Evolutionary conservation across 2,888 invertebrate species (phyloP).

Genomic region (Idaea dimidiata): DNA sequence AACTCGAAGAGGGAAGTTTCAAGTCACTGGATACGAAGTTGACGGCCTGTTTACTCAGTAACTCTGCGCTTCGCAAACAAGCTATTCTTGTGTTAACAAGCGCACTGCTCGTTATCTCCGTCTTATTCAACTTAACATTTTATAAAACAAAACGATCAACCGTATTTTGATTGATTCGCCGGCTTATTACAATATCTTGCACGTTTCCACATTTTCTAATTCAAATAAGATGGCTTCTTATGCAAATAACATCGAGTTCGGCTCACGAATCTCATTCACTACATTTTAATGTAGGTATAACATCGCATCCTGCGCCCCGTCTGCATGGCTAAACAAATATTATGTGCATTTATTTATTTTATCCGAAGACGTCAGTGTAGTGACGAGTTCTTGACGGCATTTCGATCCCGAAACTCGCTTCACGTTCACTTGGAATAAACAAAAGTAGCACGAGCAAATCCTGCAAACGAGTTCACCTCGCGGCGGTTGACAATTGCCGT

Average conservation of each 20-base stretch:
- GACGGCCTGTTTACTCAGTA: conserved; percentile 37
- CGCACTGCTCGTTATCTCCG: conserved; percentile 36
- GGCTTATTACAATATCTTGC: conserved; percentile 33
- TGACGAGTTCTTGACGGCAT: conserved; percentile 43
- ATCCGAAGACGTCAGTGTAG: conserved; percentile 44
- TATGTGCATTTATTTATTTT: conserved; percentile 75
- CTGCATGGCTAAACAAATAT: conserved; percentile 69
- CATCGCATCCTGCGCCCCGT: conserved; percentile 37
- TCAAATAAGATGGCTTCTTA: conserved; percentile 59
- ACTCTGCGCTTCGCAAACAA: conserved; percentile 42
- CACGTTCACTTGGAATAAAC: conserved; percentile 45
- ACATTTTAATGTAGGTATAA: conserved; percentile 42
- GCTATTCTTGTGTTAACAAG: conserved; percentile 61
- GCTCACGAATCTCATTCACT: conserved; percentile 41
- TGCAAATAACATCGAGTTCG: conserved; percentile 52
- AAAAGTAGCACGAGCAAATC: conserved; percentile 40
- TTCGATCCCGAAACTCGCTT: conserved; percentile 43
- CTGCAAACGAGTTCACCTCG: conserved; percentile 47
- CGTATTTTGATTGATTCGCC: conserved; percentile 43
- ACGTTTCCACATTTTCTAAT: conserved; percentile 40
- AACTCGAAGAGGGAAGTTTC: conserved; percentile 47
- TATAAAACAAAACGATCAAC: conserved; percentile 33
- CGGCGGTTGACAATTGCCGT: conserved; percentile 59
- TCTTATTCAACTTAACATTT: conserved; percentile 40
- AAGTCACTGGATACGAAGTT: conserved; percentile 31